Base-by-base conservation (phyloP, 2,797 vertebrate species). In the Alfaro cultratus region DNA sequence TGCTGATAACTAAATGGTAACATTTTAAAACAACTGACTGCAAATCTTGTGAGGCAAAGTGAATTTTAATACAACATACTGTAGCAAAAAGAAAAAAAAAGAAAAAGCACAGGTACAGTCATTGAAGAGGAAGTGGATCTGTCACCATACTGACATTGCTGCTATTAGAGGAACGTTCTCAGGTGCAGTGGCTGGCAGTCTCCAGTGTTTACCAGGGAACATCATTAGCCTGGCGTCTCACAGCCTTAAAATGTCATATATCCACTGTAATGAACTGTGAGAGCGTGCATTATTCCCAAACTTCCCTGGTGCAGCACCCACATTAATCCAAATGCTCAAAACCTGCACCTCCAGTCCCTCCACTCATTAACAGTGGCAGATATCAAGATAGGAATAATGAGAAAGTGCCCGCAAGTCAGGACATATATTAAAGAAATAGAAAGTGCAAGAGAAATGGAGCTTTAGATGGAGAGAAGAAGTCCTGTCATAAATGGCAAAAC, bases 321-420 rank as follows among this genome's bases (percentile, higher is more conserved):
- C 95, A 96, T 96, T 96, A 96, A 96, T 96, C 95, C 94, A 95
- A 90, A 88, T 75, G 85, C 87, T 93, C 90, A 93, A 91, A 94
- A 92, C 93, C 85, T 78, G 88, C 88, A 86, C 87, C 93, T 90
- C 23, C 45, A 88, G 93, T 96, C 95, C 94, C 95, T 93, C 90
- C 88, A 89, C 95, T 96, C 95, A 96, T 96, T 96, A 96, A 94
- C 94, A 88, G 84, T 95, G 95, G 93, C 95, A 96, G 93, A 94
- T 95, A 95, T 95, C 94, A 95, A 92, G 94, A 95, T 95, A 91
- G 93, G 93, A 95, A 96, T 96, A 96, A 96, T 96, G 95, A 96
- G 96, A 87, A 94, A 93, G 90, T 94, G 94, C 94, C 95, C 87
- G 89, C 93, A 90, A 96, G 94, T 95, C 95, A 95, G 91, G 89